phyloP scores from a whole-genome alignment of 2,113 vertebrate genomes.

The Panthera uncia region DNA sequence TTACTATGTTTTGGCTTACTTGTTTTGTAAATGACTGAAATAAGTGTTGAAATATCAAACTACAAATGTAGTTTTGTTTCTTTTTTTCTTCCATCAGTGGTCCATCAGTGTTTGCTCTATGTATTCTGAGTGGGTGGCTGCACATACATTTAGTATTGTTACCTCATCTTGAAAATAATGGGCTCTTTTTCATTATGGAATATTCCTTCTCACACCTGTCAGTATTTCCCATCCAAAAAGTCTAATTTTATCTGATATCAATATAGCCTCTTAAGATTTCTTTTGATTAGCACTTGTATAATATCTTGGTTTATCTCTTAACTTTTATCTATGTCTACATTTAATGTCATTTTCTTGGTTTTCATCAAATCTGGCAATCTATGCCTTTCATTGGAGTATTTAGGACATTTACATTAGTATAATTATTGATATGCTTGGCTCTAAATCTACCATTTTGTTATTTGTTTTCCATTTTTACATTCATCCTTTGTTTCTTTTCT shows the following conservation, averaged over 20 bases:
- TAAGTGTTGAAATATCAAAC: not conserved
- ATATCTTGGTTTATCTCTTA: not conserved
- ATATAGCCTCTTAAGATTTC: not conserved
- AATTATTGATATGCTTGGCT: not conserved
- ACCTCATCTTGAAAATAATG: not conserved
- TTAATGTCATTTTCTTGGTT: not conserved
- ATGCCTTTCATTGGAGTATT: not conserved
- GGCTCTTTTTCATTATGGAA: not conserved
- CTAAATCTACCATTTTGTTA: not conserved
- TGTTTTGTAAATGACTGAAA: not conserved
- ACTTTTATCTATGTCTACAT: not conserved
- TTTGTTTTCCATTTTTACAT: not conserved
- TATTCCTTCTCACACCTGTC: not conserved
- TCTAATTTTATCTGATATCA: not conserved
- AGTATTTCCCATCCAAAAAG: not conserved
- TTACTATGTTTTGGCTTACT: not conserved
- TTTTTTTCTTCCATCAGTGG: not conserved
- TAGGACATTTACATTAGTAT: not conserved
- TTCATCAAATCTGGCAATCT: not conserved
- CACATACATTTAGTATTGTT: not conserved
- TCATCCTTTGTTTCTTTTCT: not conserved
- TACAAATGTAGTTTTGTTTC: not conserved
- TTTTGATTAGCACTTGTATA: constrained; percentile 4
- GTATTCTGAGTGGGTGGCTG: not conserved
- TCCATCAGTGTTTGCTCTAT: not conserved